Evolutionary conservation across 2,888 invertebrate species (phyloP), one percentile per base, ranked within the genome.

Genomic region (Nymphalis urticae): DNA sequence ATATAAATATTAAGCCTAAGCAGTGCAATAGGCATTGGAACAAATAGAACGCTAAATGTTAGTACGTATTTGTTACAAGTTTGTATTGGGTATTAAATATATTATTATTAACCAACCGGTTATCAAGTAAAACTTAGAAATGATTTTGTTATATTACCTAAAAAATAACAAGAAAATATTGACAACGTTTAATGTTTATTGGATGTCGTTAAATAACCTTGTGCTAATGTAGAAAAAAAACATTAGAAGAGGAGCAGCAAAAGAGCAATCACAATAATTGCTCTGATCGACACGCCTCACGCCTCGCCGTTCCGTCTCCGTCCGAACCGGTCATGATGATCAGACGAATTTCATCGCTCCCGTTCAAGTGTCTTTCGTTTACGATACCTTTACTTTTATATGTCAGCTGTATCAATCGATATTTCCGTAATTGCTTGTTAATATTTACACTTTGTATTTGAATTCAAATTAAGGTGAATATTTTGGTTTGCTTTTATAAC

Each of bases 301-400:
- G 81, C 77, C 83, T 77, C 70, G 70, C 51, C 72, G 74, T 71
- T 70, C 66, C 74, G 75, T 70, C 73, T 77, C 19, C 70, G 70
- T 67, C 72, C 72, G 74, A 75, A 75, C 71, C 70, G 66, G 53
- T 19, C n/a, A 19, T 75, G 73, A 74, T 83, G 81, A 85, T 84
- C 83, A 84, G 83, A 80, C 80, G 79, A 78, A 83, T 86, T 85
- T 82, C 84, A 85, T 82, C 79, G 79, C 71, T 76, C 69, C 75
- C 69, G 79, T 80, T 74, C 78, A 73, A 77, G 72, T 74, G 73
- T 74, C 74, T 75, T 73, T 74, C 72, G 69, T 75, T 76, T 72
- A 68, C 64, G 70, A 73, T 73, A 70, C 65, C 64, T 76, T 77
- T 71, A 72, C 73, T 70, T 73, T 66, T 64, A 48, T 61, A 62